phyloP scores from a whole-genome alignment of 2,888 invertebrate genomes.

The Dilophus febrilis region DNA sequence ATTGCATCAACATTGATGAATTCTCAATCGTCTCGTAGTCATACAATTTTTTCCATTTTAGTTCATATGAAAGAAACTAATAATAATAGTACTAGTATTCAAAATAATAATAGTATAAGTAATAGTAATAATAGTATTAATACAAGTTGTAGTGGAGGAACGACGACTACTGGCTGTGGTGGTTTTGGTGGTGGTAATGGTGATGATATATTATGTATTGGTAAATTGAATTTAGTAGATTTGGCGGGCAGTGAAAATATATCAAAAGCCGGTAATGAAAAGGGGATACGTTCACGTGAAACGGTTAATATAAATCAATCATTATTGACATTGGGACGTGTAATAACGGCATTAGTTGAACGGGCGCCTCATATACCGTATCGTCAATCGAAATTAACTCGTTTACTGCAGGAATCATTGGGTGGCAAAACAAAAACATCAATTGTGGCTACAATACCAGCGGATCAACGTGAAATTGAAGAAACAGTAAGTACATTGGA shows the following conservation, averaged over 20 bases:
- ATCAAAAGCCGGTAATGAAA: conserved; percentile 88
- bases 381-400: conserved; percentile 89
- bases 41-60: conserved; percentile 88
- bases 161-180: no score
- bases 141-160: no score
- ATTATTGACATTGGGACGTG: conserved; percentile 80
- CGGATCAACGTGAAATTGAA: conserved; percentile 70
- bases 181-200: conserved; percentile 71
- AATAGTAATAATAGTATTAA: no score
- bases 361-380: conserved; percentile 88
- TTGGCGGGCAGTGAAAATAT: conserved; percentile 96
- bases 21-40: conserved; percentile 85
- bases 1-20: conserved; percentile 93
- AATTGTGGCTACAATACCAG: conserved; percentile 91
- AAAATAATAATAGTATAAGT: no score
- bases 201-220: conserved; percentile 82
- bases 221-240: conserved; percentile 95
- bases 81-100: no score
- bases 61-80: conserved; percentile 87
- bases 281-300: conserved; percentile 67
- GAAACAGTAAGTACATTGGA: conserved; percentile 91
- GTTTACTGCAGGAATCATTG: conserved; percentile 86
- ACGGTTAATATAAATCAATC: conserved; percentile 95
- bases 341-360: conserved; percentile 88
- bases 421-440: conserved; percentile 95